phyloP scores from a whole-genome alignment of 2,888 invertebrate genomes.

The Aradus depressus region DNA sequence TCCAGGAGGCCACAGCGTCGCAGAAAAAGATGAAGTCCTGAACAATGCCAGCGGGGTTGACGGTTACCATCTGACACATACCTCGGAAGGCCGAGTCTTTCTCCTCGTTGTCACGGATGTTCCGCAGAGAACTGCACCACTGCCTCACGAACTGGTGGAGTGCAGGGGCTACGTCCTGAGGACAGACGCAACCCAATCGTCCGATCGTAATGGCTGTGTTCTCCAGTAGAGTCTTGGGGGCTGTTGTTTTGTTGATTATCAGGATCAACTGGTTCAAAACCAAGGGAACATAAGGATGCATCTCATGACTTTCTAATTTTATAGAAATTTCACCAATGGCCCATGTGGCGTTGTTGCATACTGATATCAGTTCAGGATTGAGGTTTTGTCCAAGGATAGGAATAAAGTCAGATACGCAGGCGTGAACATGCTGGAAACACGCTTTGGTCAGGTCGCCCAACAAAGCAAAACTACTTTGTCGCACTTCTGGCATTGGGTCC shows the following conservation, averaged over 20 bases:
- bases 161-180: constrained; percentile 98
- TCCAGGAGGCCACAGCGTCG: constrained; percentile 98
- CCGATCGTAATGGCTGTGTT: constrained; percentile 99
- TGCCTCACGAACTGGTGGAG: constrained; percentile 99
- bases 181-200: constrained; percentile 99
- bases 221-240: constrained; percentile 93
- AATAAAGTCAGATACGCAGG: constrained; percentile 87
- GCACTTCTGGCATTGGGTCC: constrained; percentile 94
- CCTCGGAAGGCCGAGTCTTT: constrained; percentile 99
- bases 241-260: constrained; percentile 91
- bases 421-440: constrained; percentile 92
- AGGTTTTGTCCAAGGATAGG: constrained; percentile 92
- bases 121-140: constrained; percentile 97
- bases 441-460: constrained; percentile 96
- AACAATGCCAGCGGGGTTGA: constrained; percentile 92
- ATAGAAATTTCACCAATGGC: constrained; percentile 98
- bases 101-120: constrained; percentile 98
- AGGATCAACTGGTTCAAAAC: constrained; percentile 83
- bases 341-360: constrained; percentile 99
- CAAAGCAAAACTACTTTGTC: constrained; percentile 95
- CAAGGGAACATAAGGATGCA: constrained; percentile 80
- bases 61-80: constrained; percentile 97
- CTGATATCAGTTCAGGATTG: constrained; percentile 93
- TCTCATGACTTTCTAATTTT: constrained; percentile 82
- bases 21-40: constrained; percentile 98